Conservation (phyloP, 2,797 vertebrate species). For the Podargus strigoides region DNA sequence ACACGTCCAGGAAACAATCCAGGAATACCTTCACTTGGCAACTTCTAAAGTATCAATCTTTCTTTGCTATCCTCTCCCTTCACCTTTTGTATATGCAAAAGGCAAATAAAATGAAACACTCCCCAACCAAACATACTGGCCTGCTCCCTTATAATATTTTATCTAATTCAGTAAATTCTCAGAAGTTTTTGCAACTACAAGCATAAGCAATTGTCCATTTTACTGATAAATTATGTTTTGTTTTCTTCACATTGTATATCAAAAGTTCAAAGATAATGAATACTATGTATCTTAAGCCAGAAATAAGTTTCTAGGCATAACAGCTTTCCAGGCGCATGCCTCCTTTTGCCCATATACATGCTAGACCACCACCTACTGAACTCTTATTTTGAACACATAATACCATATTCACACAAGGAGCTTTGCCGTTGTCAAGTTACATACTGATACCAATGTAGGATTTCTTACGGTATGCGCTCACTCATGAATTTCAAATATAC, state of each 20-base stretch:
- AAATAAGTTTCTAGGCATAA: not conserved
- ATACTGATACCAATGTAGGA: not conserved
- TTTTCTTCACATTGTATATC: not conserved
- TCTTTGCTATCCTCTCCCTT: not conserved
- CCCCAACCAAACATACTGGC: not conserved
- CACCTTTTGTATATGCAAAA: not conserved
- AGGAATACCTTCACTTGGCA: not conserved
- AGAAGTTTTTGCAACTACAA: not conserved
- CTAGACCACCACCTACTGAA: not conserved
- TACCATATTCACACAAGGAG: not conserved
- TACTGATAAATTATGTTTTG: not conserved
- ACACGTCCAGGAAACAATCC: not conserved
- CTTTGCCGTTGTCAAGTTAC: not conserved
- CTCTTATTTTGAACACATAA: not conserved
- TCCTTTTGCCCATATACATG: rapidly evolving
- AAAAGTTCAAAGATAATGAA: not conserved
- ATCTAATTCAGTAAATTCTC: not conserved
- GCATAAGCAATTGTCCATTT: not conserved
- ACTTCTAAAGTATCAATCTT: not conserved
- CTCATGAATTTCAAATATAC: not conserved
- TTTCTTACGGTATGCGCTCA: not conserved
- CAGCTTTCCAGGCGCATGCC: not conserved
- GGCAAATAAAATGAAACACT: not conserved
- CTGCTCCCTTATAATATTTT: not conserved
- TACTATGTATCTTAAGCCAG: not conserved